Conservation (phyloP, 2,888 invertebrate genomes). For the Oithona nana region DNA sequence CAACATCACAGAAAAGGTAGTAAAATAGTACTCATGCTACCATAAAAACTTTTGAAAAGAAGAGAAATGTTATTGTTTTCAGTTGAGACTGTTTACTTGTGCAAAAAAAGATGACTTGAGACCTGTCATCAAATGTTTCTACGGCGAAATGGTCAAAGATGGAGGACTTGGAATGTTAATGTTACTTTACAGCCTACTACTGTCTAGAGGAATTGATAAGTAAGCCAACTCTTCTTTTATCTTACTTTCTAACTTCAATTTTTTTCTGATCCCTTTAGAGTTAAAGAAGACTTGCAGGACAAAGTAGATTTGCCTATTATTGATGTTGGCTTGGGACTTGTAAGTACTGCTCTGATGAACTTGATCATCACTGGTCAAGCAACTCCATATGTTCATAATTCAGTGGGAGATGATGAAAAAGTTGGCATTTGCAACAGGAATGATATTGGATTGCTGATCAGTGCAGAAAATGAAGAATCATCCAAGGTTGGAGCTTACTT, state of each 20-base stretch:
- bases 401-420: constrained; percentile 49
- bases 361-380: constrained; percentile 53
- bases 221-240: too few relatives aligned
- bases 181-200: constrained; percentile 47
- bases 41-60: too few relatives aligned
- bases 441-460: constrained; percentile 28
- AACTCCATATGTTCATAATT: constrained; percentile 59
- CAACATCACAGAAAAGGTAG: neutral
- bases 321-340: neutral
- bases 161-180: constrained; percentile 49
- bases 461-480: constrained; percentile 23
- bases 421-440: constrained; percentile 25
- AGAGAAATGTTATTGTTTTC: too few relatives aligned
- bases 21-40: too few relatives aligned
- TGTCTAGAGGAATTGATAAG: constrained; percentile 51
- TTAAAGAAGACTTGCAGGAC: constrained; percentile 5
- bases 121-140: constrained; percentile 14
- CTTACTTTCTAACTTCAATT: too few relatives aligned
- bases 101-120: neutral
- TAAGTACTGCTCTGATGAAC: constrained; percentile 40
- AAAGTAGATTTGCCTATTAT: constrained; percentile 1
- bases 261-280: too few relatives aligned
- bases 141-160: constrained; percentile 46
- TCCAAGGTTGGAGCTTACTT: constrained; percentile 54
- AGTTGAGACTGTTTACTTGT: neutral